A percentile compares a stretch with the other conserved stretches of the same genome.
Evolutionary conservation across 92 coral and sea anemone species (phyloP).

Genomic region (Porites cylindrica): DNA sequence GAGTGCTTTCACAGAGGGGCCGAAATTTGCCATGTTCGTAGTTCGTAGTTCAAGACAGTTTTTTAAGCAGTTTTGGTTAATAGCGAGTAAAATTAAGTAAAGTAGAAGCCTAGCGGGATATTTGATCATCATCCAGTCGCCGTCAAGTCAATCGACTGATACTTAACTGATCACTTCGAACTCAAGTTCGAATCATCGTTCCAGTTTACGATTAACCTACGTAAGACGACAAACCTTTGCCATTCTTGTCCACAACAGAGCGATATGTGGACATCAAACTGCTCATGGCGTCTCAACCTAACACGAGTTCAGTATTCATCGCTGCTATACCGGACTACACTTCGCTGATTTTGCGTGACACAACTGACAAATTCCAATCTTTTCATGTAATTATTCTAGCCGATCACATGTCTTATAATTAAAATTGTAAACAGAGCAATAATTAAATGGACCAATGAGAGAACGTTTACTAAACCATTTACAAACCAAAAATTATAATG

Average conservation of each 20-base stretch:
- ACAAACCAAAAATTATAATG: too few relatives aligned
- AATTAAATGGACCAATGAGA: too few relatives aligned
- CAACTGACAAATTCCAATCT: not conserved
- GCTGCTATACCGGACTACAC: not conserved
- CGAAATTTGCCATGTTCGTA: not conserved
- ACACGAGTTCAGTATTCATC: not conserved
- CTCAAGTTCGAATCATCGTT: not conserved
- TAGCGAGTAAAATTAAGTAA: too few relatives aligned
- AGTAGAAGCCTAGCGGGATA: too few relatives aligned
- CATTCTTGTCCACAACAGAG: not conserved
- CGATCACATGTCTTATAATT: too few relatives aligned
- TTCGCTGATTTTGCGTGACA: not conserved
- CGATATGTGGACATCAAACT: slow-evolving; percentile 1
- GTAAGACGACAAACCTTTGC: not conserved
- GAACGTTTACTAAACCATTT: too few relatives aligned
- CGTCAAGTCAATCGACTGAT: not conserved
- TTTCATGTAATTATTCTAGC: too few relatives aligned
- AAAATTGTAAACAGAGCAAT: too few relatives aligned
- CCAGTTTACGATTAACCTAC: not conserved
- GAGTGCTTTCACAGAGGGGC: not conserved
- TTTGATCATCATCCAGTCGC: too few relatives aligned
- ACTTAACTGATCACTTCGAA: too few relatives aligned
- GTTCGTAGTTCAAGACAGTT: too few relatives aligned
- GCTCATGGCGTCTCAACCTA: slow-evolving; percentile 9
- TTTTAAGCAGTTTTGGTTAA: too few relatives aligned